Evolutionary conservation across 2,888 invertebrate genomes (phyloP), one percentile per base, ranked within the genome.

Genomic region (Catocala sponsa): DNA sequence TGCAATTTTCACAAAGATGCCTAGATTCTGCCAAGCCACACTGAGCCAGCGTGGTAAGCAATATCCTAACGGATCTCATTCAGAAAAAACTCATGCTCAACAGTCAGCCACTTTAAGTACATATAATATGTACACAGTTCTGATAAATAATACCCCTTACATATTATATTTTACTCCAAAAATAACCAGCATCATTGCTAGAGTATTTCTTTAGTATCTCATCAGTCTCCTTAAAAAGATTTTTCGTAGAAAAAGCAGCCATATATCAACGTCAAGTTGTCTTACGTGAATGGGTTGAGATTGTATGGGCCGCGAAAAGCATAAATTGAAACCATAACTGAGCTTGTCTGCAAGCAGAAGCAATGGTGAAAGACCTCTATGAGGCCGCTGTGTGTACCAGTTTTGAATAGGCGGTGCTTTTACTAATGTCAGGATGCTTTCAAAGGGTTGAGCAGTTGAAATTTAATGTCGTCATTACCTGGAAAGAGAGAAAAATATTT

Each of bases 181-280:
- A 25, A 25, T 25, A 25, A 25, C 25, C 25, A 25, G 25, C 0
- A 25, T 25, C 25, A 25, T 25, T 2, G 25, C 25, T 25, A 25
- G 25, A 25, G 25, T 25, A 25, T 25, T 1, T 25, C 25, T 25
- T 11, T 10, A 32, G n/a, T 48, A 25, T 35, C 38, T 55, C 10
- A n/a, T 25, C 7, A 25, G 11, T 55, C 47, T 12, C 13, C 12
- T 42, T 32, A 13, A 13, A 49, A 41, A 49, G 41, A 49, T 55
- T 43, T 56, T 42, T 11, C 47, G 9, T 2, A 32, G 32, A 25
- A 32, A 2, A 47, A 35, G 9, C 44, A 38, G 0, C 6, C 25
- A 55, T 49, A 12, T 42, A 56, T 56, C 55, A 56, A 48, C 7
- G 55, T 56, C 55, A 56, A 48, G 42, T 49, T 6, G 46, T 41